A percentile compares a stretch with the other conserved stretches of the same genome.
phyloP scores from a whole-genome alignment of 2,113 vertebrate species.

The Pycnonotus jocosus region DNA sequence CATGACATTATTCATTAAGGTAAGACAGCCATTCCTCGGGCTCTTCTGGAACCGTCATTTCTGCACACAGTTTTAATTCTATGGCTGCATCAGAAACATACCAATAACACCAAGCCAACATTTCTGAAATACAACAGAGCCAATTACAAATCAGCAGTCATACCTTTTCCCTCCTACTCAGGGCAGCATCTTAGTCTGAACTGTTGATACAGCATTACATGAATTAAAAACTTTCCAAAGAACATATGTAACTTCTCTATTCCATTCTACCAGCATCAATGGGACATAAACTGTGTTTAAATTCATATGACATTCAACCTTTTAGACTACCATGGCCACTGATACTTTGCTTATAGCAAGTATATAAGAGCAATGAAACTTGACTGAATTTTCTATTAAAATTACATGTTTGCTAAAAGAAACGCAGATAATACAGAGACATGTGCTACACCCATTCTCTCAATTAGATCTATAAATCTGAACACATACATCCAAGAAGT shows the following conservation, averaged over 20 bases:
- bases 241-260: not conserved
- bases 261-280: not conserved
- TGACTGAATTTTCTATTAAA: not conserved
- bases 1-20: not conserved
- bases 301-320: not conserved
- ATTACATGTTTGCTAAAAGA: not conserved
- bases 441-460: not conserved
- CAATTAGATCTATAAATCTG: not conserved
- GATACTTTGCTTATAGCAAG: not conserved
- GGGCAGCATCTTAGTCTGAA: not conserved
- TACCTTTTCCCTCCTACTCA: not conserved
- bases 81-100: not conserved
- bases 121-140: not conserved
- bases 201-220: not conserved
- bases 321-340: not conserved
- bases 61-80: not conserved
- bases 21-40: not conserved
- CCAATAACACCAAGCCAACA: not conserved
- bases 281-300: not conserved
- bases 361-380: not conserved
- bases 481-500: not conserved
- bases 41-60: not conserved
- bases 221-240: not conserved
- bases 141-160: not conserved
- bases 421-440: not conserved